Conservation (phyloP, 2,888 invertebrate species). For the Campoplex nolae region DNA sequence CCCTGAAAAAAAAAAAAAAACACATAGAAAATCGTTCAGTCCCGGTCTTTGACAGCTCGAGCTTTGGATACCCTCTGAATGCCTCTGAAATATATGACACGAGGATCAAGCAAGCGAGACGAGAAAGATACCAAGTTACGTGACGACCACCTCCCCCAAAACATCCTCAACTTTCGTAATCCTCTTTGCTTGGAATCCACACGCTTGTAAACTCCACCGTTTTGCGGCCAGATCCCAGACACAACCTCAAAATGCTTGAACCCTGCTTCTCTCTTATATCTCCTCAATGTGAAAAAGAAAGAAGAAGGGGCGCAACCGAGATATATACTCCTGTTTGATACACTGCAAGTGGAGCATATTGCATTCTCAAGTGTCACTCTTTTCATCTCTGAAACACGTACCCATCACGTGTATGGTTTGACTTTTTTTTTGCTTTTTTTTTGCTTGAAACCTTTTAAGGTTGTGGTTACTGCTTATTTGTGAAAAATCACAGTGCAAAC, state of each 20-base stretch:
- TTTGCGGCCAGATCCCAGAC: constrained; percentile 15
- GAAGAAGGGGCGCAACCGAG: neutral
- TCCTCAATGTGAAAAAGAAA: neutral
- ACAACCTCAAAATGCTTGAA: constrained; percentile 19
- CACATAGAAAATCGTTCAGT: neutral
- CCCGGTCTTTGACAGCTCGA: neutral
- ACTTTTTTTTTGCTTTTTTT: neutral
- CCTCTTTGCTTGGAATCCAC: constrained; percentile 38
- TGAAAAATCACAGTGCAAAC: neutral
- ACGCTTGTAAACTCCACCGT: constrained; percentile 29
- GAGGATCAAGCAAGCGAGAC: constrained; percentile 12
- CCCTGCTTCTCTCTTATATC: constrained; percentile 19
- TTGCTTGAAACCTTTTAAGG: neutral
- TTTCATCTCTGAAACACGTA: constrained; percentile 16
- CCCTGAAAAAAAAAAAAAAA: neutral
- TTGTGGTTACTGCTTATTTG: neutral
- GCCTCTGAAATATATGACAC: neutral
- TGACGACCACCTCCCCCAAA: neutral
- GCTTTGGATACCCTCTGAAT: neutral
- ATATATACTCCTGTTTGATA: constrained; percentile 19
- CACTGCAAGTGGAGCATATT: constrained; percentile 28
- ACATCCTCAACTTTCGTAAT: constrained; percentile 47
- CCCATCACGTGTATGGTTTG: constrained; percentile 6
- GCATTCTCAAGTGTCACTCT: constrained; percentile 45
- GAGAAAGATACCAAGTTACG: constrained; percentile 36